Evolutionary conservation across 2,113 vertebrate genomes (phyloP).

Genomic region (Poeciliopsis retropinna): DNA sequence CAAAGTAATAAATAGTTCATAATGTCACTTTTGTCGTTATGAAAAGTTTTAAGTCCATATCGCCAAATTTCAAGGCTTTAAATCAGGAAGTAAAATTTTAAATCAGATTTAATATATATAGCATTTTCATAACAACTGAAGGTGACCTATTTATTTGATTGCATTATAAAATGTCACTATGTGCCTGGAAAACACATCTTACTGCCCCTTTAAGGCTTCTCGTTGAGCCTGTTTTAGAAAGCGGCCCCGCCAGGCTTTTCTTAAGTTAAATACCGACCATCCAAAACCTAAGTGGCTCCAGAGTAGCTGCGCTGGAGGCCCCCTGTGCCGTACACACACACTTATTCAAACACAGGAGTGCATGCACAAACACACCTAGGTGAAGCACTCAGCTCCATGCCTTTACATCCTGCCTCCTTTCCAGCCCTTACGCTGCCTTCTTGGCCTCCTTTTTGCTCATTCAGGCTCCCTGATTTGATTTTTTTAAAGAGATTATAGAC

Average conservation of each 20-base stretch:
- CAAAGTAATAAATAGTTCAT: too few species aligned
- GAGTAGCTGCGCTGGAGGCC: slow-evolving; percentile 36
- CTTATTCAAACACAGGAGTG: background rate
- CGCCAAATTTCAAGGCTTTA: too few species aligned
- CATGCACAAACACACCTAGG: slow-evolving; percentile 11
- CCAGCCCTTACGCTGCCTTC: slow-evolving; percentile 7
- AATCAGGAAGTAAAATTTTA: too few species aligned
- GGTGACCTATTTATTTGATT: too few species aligned
- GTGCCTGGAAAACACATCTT: too few species aligned
- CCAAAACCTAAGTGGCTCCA: slow-evolving; percentile 65
- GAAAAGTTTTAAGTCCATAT: too few species aligned
- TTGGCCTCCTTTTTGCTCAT: slow-evolving; percentile 19
- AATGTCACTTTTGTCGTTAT: too few species aligned
- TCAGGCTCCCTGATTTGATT: slow-evolving; percentile 1
- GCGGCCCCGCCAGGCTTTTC: slow-evolving; percentile 58
- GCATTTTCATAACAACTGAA: too few species aligned
- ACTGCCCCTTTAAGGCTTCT: slow-evolving; percentile 47
- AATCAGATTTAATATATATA: too few species aligned
- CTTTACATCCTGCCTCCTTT: slow-evolving; percentile 34
- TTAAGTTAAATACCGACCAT: slow-evolving; percentile 46
- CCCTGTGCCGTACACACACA: slow-evolving; percentile 5
- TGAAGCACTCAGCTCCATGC: slow-evolving; percentile 34
- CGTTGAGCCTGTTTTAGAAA: slow-evolving; percentile 60
- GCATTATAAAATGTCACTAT: too few species aligned
- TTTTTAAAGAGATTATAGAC: background rate